phyloP scores from a whole-genome alignment of 2,113 vertebrate species.

The Nestor notabilis region DNA sequence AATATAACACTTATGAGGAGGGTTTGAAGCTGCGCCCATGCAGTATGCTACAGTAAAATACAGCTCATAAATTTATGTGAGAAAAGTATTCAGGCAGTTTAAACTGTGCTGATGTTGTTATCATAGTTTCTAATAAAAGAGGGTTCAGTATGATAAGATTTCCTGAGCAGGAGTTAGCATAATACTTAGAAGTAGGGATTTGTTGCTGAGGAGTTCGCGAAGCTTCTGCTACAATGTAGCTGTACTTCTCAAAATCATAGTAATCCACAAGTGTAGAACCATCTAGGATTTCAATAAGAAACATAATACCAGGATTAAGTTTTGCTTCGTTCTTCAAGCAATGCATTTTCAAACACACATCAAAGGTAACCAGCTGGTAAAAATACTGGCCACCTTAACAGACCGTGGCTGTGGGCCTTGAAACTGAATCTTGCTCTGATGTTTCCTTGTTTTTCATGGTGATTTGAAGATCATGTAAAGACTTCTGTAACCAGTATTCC shows the following conservation, averaged over 20 bases:
- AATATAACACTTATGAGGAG: conserved; percentile 65
- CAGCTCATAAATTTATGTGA: conserved; percentile 67
- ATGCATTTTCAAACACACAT: conserved; percentile 34
- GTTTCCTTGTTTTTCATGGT: background rate
- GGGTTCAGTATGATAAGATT: conserved; percentile 51
- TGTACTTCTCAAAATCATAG: background rate
- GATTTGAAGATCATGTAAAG: background rate
- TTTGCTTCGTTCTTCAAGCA: background rate
- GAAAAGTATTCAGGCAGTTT: conserved; percentile 9
- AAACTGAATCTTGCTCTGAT: background rate
- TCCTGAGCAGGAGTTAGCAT: conserved; percentile 32
- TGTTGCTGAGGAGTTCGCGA: conserved; percentile 2
- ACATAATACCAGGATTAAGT: conserved; percentile 54
- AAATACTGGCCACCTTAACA: background rate
- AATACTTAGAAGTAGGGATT: conserved; percentile 45
- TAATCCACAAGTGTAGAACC: conserved; percentile 22
- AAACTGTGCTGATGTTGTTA: conserved; percentile 24
- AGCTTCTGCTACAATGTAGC: background rate
- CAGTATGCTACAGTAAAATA: conserved; percentile 65
- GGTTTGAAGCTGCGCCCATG: conserved; percentile 72
- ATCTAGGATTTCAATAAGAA: conserved; percentile 46
- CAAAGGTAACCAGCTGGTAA: background rate
- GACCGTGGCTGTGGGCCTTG: background rate
- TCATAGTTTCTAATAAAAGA: conserved; percentile 63
- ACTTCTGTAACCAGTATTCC: background rate